phyloP scores from a whole-genome alignment of 92 coral and sea anemone species.

The Pocillopora meandrina region DNA sequence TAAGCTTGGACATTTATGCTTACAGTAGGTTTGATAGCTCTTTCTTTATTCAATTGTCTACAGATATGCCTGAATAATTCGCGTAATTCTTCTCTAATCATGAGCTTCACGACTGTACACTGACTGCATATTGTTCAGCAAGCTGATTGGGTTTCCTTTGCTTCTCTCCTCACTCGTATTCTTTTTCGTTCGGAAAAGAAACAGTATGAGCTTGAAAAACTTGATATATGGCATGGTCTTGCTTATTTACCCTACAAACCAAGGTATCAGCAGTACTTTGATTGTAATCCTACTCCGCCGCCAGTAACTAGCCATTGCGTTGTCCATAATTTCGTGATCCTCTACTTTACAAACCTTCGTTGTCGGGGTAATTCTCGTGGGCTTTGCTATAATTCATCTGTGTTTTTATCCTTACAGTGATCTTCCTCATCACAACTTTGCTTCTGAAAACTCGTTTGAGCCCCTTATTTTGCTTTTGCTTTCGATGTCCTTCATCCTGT shows the following conservation, averaged over 20 bases:
- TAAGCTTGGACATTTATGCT: too few species aligned
- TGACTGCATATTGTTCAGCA: constrained; percentile 80
- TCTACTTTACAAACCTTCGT: constrained; percentile 53
- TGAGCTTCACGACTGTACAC: constrained; percentile 36
- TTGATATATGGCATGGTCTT: constrained; percentile 68
- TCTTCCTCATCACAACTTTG: neutral
- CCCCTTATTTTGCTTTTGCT: constrained; percentile 52
- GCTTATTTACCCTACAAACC: constrained; percentile 67
- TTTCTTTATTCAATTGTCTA: neutral
- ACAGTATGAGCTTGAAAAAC: constrained; percentile 25
- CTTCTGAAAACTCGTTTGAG: constrained; percentile 55
- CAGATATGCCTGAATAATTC: neutral
- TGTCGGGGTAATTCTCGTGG: constrained; percentile 50
- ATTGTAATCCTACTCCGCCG: constrained; percentile 52
- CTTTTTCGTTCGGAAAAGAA: constrained; percentile 43
- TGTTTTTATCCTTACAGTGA: constrained; percentile 39
- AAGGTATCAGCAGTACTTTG: constrained; percentile 49
- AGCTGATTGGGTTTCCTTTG: constrained; percentile 53
- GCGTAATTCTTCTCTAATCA: neutral
- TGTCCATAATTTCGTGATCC: constrained; percentile 53
- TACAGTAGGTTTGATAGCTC: neutral
- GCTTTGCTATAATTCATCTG: constrained; percentile 32
- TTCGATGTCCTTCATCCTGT: constrained; percentile 52
- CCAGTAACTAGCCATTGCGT: constrained; percentile 49
- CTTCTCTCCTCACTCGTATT: constrained; percentile 41